Percentiles rank a stretch among this genome's conserved stretches.
Conservation (phyloP, 2,888 invertebrate species). For the Lycophotia porphyrea region DNA sequence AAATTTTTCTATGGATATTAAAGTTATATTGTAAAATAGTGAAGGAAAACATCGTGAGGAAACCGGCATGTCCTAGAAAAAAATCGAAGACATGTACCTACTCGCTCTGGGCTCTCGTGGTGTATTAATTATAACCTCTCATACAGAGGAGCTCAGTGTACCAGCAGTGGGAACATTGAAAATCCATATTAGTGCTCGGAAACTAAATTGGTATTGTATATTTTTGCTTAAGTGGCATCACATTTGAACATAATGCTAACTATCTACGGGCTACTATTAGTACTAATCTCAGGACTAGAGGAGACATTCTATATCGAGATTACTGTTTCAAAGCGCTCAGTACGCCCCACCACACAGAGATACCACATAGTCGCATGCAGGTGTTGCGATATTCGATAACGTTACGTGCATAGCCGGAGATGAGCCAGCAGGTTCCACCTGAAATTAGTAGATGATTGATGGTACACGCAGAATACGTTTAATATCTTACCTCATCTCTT, state of each 20-base stretch:
- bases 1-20: no score
- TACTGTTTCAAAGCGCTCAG: conserved; percentile 3
- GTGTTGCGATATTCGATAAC: conserved; percentile 21
- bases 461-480: neutral
- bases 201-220: neutral
- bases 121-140: neutral
- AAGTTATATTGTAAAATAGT: no score
- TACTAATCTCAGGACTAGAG: neutral
- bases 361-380: conserved; percentile 21
- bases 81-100: neutral
- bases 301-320: neutral
- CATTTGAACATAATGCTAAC: neutral
- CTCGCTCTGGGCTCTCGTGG: neutral
- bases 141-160: neutral
- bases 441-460: conserved; percentile 15
- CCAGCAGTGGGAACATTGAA: neutral
- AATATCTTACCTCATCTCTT: neutral
- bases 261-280: neutral
- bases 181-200: neutral
- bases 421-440: conserved; percentile 2
- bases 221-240: neutral
- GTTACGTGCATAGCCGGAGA: neutral
- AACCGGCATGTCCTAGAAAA: neutral
- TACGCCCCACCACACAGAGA: neutral
- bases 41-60: neutral